Evolutionary conservation across 2,113 vertebrate genomes (phyloP).

Genomic region (Tupaia tana): DNA sequence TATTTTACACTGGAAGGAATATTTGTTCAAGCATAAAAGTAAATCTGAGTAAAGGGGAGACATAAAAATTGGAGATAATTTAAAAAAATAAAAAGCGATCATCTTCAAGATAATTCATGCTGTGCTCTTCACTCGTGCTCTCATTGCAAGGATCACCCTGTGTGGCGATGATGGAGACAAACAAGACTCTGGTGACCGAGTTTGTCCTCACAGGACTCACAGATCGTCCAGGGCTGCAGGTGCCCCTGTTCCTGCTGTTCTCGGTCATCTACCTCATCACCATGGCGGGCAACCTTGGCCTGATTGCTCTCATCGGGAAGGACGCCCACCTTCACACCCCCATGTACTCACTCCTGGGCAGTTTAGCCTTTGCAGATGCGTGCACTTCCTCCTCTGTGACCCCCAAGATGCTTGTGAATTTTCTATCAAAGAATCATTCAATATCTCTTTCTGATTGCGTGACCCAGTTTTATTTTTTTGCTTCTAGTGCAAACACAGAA

Average conservation of each 20-base stretch:
- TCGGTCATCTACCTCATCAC: conserved; percentile 50
- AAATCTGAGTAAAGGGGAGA: not conserved
- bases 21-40: not conserved
- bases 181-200: conserved; percentile 39
- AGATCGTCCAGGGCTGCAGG: not conserved
- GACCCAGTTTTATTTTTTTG: conserved; percentile 73
- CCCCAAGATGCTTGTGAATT: conserved; percentile 69
- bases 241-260: conserved; percentile 53
- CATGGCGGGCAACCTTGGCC: conserved; percentile 53
- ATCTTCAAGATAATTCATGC: not conserved
- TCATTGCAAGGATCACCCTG: not conserved
- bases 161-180: not conserved
- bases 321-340: conserved; percentile 60
- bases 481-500: conserved; percentile 73
- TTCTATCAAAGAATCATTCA: conserved; percentile 47
- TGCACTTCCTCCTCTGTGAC: conserved; percentile 65
- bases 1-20: not conserved
- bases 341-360: conserved; percentile 68
- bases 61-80: not conserved
- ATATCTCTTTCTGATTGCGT: conserved; percentile 57
- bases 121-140: not conserved
- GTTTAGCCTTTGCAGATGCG: conserved; percentile 68
- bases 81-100: not conserved
- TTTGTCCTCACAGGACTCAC: conserved; percentile 67
- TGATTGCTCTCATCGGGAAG: conserved; percentile 68